Evolutionary conservation across 2,797 vertebrate genomes (phyloP), one percentile per base, ranked within the genome.

Genomic region (Sparidentex hasta): DNA sequence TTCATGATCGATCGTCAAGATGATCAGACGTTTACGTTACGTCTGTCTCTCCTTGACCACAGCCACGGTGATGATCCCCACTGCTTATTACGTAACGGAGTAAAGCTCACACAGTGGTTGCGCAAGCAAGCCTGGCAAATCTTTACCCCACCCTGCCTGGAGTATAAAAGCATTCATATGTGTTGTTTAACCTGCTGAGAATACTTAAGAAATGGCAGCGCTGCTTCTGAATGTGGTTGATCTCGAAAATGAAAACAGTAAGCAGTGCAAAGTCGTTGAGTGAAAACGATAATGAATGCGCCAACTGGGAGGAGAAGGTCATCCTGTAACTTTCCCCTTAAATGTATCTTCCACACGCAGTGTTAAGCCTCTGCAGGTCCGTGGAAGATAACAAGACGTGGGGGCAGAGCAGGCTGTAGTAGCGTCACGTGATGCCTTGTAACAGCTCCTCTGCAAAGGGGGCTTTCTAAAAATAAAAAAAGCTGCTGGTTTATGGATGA

Each of bases 381-480:
- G 1, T 52, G 61, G 17, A 29, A 50, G 68, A 63, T 50, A 43
- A 50, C 47, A 14, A 27, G 46, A 21, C 51, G 18, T 18, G 13
- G 47, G 74, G 75, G 76, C 62, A 70, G 50, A 56, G 57, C 71
- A 41, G 58, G 51, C 56, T 65, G 74, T 76, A 82, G 84, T 78
- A 72, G 44, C 21, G 2, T 86, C 91, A 93, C 85, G 87, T 92
- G 93, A 88, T 44, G 25, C 17, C 14, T 62, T 75, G 83, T 75
- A 70, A 80, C 17, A 25, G 74, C 78, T 72, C 46, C 75, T 79
- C 84, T 76, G 86, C 80, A 69, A 38, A 79, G 68, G 61, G 17
- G 17, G 65, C 52, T 86, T 86, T 85, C 89, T 91, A 92, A 92
- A 94, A 92, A 93, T 93, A 93, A 80, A 86, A 86, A 89, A 86